These are phyloP conservation scores for Orestias chungarensis DNA, from an alignment of 2,797 vertebrate genomes.

Conservation along the genomic window DNA sequence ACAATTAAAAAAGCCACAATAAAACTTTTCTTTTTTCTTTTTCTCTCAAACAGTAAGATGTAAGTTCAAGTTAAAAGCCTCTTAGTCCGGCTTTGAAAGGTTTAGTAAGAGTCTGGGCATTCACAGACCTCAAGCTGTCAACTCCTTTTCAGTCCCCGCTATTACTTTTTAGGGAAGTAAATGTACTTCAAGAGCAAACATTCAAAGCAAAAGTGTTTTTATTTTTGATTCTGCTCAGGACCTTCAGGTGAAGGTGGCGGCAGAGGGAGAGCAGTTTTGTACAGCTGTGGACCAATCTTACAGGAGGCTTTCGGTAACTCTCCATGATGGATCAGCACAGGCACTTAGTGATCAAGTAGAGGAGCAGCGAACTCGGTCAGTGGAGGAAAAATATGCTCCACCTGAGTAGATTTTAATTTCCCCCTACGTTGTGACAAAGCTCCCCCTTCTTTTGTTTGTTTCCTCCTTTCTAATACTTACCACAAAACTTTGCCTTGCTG, in stretches of 20 bases:
- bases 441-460: too few species aligned
- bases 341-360: slow-evolving; percentile 60
- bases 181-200: background rate
- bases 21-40: slow-evolving; percentile 17
- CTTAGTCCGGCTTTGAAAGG: slow-evolving; percentile 16
- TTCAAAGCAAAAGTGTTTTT: background rate
- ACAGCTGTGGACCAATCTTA: slow-evolving; percentile 43
- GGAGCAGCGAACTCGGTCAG: slow-evolving; percentile 67
- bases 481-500: too few species aligned
- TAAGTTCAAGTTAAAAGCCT: slow-evolving; percentile 22
- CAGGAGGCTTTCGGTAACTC: slow-evolving; percentile 44
- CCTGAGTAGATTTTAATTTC: background rate
- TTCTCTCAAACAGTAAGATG: background rate
- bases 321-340: slow-evolving; percentile 48
- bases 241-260: slow-evolving; percentile 76
- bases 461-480: background rate
- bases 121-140: slow-evolving; percentile 11
- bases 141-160: background rate
- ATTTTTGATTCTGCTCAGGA: slow-evolving; percentile 70
- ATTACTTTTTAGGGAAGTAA: slow-evolving; percentile 6
- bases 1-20: slow-evolving; percentile 3
- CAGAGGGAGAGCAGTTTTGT: slow-evolving; percentile 77
- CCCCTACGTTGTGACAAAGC: background rate
- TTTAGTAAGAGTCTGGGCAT: slow-evolving; percentile 21
- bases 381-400: background rate